Conservation (phyloP, 1,140 invertebrate species). For the Macrotrachela quadricornifera region DNA sequence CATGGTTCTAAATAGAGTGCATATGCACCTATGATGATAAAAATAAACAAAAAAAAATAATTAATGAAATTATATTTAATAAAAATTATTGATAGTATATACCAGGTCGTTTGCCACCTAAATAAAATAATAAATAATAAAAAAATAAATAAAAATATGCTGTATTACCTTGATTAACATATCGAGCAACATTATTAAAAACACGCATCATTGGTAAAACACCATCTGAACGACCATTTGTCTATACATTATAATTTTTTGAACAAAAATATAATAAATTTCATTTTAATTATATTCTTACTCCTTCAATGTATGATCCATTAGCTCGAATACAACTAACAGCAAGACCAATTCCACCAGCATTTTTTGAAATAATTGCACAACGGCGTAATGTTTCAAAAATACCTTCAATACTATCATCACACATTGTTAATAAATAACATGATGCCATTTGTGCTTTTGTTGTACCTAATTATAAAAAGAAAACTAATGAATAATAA, state of each 20-base stretch:
- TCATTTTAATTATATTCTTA: slow-evolving; percentile 13
- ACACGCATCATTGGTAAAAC: slow-evolving; percentile 89
- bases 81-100: too few relatives aligned
- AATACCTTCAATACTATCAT: slow-evolving; percentile 96
- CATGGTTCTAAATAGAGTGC: slow-evolving; percentile 95
- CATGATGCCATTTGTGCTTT: slow-evolving; percentile 79
- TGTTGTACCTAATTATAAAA: slow-evolving; percentile 35
- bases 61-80: too few relatives aligned
- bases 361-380: slow-evolving; percentile 83
- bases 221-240: slow-evolving; percentile 82
- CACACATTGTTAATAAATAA: slow-evolving; percentile 77
- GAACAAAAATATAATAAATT: too few relatives aligned
- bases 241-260: too few relatives aligned
- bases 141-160: slow-evolving; percentile 20
- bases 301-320: slow-evolving; percentile 68
- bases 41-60: too few relatives aligned
- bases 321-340: slow-evolving; percentile 81
- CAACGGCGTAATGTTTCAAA: slow-evolving; percentile 79
- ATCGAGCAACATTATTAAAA: slow-evolving; percentile 81
- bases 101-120: slow-evolving; percentile 45
- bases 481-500: too few relatives aligned
- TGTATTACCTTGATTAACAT: slow-evolving; percentile 95
- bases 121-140: too few relatives aligned
- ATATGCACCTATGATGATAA: slow-evolving; percentile 85
- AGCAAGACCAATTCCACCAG: slow-evolving; percentile 88